phyloP scores from a whole-genome alignment of 2,113 vertebrate species.

The Cnemophilus loriae region DNA sequence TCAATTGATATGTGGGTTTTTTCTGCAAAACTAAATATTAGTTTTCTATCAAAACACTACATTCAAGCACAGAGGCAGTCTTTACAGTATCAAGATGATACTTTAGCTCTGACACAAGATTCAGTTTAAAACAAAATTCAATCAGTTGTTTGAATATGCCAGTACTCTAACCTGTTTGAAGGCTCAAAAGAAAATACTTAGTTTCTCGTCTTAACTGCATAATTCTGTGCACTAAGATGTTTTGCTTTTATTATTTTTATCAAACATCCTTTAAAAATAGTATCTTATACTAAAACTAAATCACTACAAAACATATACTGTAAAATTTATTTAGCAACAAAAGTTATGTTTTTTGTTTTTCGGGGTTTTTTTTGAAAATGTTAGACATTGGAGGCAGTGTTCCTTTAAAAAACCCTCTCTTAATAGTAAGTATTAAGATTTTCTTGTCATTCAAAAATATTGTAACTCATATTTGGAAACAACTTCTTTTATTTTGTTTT shows the following conservation, averaged over 20 bases:
- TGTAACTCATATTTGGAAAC: conserved; percentile 15
- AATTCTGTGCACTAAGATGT: neutral
- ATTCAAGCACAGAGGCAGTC: neutral
- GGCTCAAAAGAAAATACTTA: neutral
- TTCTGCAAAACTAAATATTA: neutral
- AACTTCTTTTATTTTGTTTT: conserved; percentile 13
- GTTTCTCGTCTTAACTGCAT: neutral
- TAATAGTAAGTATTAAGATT: neutral
- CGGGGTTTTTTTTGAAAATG: neutral
- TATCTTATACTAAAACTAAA: neutral
- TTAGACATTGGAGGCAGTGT: neutral
- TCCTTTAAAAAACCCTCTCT: neutral
- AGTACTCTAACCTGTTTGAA: neutral
- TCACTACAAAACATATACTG: neutral
- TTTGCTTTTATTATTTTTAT: neutral
- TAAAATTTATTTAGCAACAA: neutral
- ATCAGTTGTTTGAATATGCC: neutral
- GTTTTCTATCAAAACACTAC: neutral
- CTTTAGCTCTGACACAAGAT: neutral
- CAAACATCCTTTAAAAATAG: neutral
- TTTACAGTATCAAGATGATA: neutral
- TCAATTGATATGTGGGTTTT: neutral
- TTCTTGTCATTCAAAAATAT: conserved; percentile 36
- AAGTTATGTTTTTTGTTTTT: neutral
- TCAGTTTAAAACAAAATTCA: neutral